Percentiles rank a stretch among this genome's conserved stretches.
phyloP scores from a whole-genome alignment of 1,140 invertebrate genomes.

The Drosophila grimshawi region DNA sequence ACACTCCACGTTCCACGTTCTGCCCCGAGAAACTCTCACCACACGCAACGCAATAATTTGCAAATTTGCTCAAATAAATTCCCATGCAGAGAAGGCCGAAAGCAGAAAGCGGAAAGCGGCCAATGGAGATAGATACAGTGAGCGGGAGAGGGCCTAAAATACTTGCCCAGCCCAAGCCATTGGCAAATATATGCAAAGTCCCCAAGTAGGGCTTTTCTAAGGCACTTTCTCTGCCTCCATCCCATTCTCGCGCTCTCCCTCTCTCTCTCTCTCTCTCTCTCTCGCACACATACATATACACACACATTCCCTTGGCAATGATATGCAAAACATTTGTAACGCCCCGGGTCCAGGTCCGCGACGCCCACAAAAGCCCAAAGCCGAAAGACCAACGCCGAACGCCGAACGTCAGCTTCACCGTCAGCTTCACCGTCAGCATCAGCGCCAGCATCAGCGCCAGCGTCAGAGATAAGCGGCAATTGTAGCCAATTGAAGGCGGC shows the following conservation, averaged over 20 bases:
- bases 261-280: neutral
- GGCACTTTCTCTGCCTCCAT: conserved; percentile 16
- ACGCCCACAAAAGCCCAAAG: conserved; percentile 1
- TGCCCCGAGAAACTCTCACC: conserved; percentile 6
- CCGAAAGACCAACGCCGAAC: neutral
- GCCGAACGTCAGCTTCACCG: no score
- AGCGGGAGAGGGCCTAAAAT: conserved; percentile 54
- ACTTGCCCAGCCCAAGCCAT: conserved; percentile 58
- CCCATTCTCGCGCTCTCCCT: neutral
- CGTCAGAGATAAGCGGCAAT: conserved; percentile 69
- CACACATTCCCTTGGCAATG: conserved; percentile 39
- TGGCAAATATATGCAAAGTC: conserved; percentile 76
- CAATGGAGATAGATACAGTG: neutral
- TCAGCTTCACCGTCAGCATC: no score
- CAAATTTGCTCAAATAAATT: conserved; percentile 82
- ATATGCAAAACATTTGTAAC: conserved; percentile 73
- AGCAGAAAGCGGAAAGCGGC: conserved; percentile 32
- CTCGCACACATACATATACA: neutral
- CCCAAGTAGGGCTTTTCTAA: conserved; percentile 42
- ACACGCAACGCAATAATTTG: conserved; percentile 74
- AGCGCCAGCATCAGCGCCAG: neutral
- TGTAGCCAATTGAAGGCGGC: conserved; percentile 73
- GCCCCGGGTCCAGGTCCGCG: conserved; percentile 2
- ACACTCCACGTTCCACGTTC: neutral
- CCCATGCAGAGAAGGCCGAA: conserved; percentile 59